Base-by-base conservation (phyloP, 2,888 invertebrate species). In the Yponomeuta malinellus region DNA sequence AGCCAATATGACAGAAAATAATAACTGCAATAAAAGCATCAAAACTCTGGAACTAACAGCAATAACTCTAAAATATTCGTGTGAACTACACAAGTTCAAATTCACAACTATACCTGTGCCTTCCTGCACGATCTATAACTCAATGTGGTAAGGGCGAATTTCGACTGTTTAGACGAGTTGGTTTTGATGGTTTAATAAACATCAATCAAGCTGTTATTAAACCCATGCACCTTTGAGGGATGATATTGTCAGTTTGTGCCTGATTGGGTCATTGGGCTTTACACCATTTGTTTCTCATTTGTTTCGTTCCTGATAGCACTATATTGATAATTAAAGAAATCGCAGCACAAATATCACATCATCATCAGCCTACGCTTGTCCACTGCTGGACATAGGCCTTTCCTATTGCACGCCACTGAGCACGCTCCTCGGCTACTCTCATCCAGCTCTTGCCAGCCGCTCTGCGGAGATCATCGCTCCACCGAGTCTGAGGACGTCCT, bases 151-250 rank as follows among this genome's bases (percentile, higher is more conserved):
- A 68, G 59, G 59, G 48, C 31, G 37, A 43, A 43, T 37, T n/a
- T 65, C 10, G 12, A 29, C 33, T 12, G 65, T 5, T 31, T 12
- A 5, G 48, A 37, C 10, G 52, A 29, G 29, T 43, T 64, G 29
- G 29, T 64, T 2, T 29, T 2, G 29, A 10, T 52, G 29, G 31
- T 68, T 68, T 68, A 68, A 68, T 68, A 68, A 52, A 52, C 68
- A 68, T 68, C 33, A 68, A 68, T 68, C 68, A 68, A 52, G 48
- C 10, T 29, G 23, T 10, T 31, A 68, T 68, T 68, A 68, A 52
- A 68, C 31, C n/a, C 4, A 68, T 52, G 68, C 68, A 68, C 68
- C 68, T 68, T 68, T 52, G 68, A 23, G 48, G 48, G 68, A 68
- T 68, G 68, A 52, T 68, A 31, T 52, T 59, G 29, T 48, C 48